These are phyloP conservation scores for Steinernema carpocapsae DNA, from an alignment of 2,888 invertebrate species.

Conservation along the genomic window DNA sequence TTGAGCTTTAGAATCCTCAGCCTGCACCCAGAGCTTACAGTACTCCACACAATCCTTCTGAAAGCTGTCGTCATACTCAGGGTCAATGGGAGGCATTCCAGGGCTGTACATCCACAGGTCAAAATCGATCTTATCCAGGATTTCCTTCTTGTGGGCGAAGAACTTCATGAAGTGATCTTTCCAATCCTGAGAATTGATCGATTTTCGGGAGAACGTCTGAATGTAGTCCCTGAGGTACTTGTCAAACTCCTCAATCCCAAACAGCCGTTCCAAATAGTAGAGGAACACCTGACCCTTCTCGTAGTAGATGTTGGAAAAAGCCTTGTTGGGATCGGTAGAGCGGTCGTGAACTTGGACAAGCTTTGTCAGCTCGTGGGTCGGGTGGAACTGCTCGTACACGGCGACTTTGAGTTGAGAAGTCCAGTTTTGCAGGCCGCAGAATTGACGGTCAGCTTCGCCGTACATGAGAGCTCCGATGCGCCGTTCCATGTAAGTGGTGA, in stretches of 20 bases:
- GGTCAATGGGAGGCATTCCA: conserved; percentile 86
- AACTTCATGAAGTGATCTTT: conserved; percentile 81
- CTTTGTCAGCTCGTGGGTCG: conserved; percentile 34
- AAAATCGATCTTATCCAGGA: conserved; percentile 80
- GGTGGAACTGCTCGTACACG: conserved; percentile 67
- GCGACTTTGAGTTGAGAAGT: conserved; percentile 77
- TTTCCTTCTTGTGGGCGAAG: conserved; percentile 70
- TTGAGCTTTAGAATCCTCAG: neutral
- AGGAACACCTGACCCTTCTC: conserved; percentile 87
- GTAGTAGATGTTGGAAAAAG: conserved; percentile 86
- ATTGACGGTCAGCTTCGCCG: conserved; percentile 76
- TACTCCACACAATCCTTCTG: conserved; percentile 28
- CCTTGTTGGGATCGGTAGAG: conserved; percentile 85
- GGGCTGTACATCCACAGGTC: conserved; percentile 80
- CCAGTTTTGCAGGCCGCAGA: conserved; percentile 80
- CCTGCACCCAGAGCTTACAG: neutral
- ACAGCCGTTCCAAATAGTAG: conserved; percentile 80
- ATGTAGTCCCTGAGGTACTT: conserved; percentile 82
- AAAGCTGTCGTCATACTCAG: conserved; percentile 70
- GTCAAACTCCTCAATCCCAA: conserved; percentile 81
- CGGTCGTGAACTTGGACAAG: conserved; percentile 73
- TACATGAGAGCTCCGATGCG: conserved; percentile 80
- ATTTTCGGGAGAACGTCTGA: conserved; percentile 79
- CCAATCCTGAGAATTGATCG: conserved; percentile 82
- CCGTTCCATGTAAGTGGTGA: conserved; percentile 85